A percentile compares a stretch with the other conserved stretches of the same genome.
Conservation (phyloP, 1,140 invertebrate species). For the Megalopta genalis region DNA sequence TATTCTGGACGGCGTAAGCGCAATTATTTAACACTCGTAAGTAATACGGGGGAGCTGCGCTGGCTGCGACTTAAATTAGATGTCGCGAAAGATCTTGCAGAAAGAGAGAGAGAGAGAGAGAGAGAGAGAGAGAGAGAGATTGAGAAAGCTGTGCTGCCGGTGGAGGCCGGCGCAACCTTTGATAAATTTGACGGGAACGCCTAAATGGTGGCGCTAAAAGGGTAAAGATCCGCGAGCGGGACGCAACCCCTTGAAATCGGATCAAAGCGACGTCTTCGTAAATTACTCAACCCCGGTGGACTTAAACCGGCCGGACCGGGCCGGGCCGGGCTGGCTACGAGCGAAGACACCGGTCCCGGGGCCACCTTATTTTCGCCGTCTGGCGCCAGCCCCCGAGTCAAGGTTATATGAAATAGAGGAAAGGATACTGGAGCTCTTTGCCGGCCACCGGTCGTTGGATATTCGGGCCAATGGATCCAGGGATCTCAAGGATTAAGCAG, state of each 20-base stretch:
- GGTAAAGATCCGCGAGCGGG: conserved; percentile 17
- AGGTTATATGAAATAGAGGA: conserved; percentile 45
- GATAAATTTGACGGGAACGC: conserved; percentile 35
- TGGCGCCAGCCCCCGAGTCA: conserved; percentile 46
- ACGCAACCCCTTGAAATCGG: conserved; percentile 22
- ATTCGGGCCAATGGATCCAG: conserved; percentile 55
- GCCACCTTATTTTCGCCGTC: conserved; percentile 28
- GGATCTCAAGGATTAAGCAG: conserved; percentile 61
- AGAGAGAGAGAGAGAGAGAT: too few species aligned
- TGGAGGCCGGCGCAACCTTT: conserved; percentile 7
- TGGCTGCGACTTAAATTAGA: conserved; percentile 27
- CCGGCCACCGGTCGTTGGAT: conserved; percentile 42
- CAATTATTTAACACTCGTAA: conserved; percentile 29
- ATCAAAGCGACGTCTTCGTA: conserved; percentile 47
- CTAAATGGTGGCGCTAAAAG: conserved; percentile 45
- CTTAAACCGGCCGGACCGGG: conserved; percentile 13
- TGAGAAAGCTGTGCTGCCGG: too few species aligned
- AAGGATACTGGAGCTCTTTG: conserved; percentile 25
- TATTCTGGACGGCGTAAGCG: background rate
- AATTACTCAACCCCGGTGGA: conserved; percentile 39
- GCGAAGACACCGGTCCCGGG: conserved; percentile 9
- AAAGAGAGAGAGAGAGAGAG: too few species aligned
- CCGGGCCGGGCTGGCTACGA: conserved; percentile 1
- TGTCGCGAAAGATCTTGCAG: background rate
- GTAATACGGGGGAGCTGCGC: background rate